Evolutionary conservation across 2,888 invertebrate genomes (phyloP).

Genomic region (Plutella xylostella): DNA sequence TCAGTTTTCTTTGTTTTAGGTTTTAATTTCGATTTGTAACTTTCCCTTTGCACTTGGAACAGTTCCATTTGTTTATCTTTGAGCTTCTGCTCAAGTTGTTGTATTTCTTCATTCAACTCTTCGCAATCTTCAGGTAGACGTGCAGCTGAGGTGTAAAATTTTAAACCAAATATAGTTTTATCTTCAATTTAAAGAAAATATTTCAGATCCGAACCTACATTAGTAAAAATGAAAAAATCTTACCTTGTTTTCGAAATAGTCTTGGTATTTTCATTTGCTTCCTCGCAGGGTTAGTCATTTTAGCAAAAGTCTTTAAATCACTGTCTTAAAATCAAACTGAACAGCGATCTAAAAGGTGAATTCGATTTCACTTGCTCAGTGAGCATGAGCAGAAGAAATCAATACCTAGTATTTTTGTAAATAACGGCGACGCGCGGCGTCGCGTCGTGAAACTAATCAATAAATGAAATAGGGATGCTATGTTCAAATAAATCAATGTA

Average conservation of each 20-base stretch:
- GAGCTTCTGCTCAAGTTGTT: constrained; percentile 32
- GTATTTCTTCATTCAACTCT: constrained; percentile 38
- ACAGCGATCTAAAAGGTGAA: no score
- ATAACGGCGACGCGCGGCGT: no score
- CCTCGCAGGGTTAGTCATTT: not conserved
- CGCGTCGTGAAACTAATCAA: no score
- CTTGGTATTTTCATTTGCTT: not conserved
- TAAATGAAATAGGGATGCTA: no score
- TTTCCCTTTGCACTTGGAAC: constrained; percentile 41
- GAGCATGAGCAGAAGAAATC: no score
- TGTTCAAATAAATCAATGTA: no score
- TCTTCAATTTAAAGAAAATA: not conserved
- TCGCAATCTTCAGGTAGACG: constrained; percentile 31
- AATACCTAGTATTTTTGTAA: no score
- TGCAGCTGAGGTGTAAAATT: not conserved
- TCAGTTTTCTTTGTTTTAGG: constrained; percentile 27
- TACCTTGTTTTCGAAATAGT: not conserved
- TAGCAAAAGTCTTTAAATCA: no score
- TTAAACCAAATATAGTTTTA: not conserved
- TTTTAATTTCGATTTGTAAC: constrained; percentile 27
- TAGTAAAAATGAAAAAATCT: not conserved
- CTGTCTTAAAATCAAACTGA: no score
- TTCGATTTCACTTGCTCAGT: no score
- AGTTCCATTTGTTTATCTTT: constrained; percentile 38
- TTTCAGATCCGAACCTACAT: no score